phyloP scores from a whole-genome alignment of 2,888 invertebrate species.

The Odontothrips loti region DNA sequence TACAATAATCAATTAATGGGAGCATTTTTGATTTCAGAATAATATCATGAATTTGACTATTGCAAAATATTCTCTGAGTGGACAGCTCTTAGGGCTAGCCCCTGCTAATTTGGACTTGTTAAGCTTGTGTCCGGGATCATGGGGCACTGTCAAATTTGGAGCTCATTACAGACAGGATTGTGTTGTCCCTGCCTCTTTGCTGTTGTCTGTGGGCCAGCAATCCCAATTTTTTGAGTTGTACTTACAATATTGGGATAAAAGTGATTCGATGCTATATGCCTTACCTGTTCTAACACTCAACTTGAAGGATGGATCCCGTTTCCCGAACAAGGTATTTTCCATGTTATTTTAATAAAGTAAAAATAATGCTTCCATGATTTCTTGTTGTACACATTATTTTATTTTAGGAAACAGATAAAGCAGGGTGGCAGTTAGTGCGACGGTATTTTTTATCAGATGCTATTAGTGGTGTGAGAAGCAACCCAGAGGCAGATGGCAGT shows the following conservation, averaged over 20 bases:
- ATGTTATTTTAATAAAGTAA: slow-evolving; percentile 36
- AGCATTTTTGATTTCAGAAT: slow-evolving; percentile 41
- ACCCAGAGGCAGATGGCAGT: neutral
- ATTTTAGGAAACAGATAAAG: slow-evolving; percentile 48
- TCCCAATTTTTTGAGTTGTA: slow-evolving; percentile 54
- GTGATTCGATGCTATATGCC: slow-evolving; percentile 50
- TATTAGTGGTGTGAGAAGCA: slow-evolving; percentile 46
- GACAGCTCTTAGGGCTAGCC: slow-evolving; percentile 46
- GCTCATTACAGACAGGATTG: slow-evolving; percentile 46
- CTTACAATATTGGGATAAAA: slow-evolving; percentile 49
- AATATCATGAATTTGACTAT: slow-evolving; percentile 48
- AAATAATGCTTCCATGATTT: slow-evolving; percentile 27
- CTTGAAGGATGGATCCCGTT: slow-evolving; percentile 46
- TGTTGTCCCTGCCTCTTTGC: slow-evolving; percentile 44
- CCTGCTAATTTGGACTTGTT: slow-evolving; percentile 41
- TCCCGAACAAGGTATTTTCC: slow-evolving; percentile 44
- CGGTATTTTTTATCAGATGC: slow-evolving; percentile 66
- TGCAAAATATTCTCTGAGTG: slow-evolving; percentile 47
- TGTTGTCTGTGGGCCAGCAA: slow-evolving; percentile 43
- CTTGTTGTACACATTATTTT: slow-evolving; percentile 37
- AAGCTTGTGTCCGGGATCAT: slow-evolving; percentile 42
- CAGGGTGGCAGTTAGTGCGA: slow-evolving; percentile 61
- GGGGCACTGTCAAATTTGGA: slow-evolving; percentile 45
- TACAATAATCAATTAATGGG: slow-evolving; percentile 28
- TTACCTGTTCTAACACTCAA: slow-evolving; percentile 56